Conservation (phyloP, 2,113 vertebrate genomes). For the Oriolus oriolus region DNA sequence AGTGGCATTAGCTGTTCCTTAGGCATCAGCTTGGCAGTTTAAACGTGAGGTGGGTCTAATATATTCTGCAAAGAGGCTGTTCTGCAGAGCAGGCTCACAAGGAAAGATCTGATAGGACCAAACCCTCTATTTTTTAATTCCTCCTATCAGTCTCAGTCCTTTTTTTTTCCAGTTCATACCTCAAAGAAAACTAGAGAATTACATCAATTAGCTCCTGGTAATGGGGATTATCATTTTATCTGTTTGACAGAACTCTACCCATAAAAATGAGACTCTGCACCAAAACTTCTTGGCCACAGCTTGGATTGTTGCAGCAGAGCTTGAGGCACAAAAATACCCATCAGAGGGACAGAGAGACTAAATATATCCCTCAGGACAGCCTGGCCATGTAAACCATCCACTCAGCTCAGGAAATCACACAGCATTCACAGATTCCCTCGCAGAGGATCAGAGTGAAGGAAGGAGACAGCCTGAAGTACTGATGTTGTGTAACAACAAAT, state of each 20-base stretch:
- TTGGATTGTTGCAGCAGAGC: not conserved
- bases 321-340: constrained; percentile 1
- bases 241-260: not conserved
- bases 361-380: not conserved
- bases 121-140: not conserved
- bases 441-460: not conserved
- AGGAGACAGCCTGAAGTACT: not conserved
- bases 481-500: not conserved
- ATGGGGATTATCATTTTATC: not conserved
- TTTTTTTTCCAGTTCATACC: constrained; percentile 21
- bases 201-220: constrained; percentile 27
- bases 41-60: not conserved
- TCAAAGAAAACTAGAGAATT: constrained; percentile 10
- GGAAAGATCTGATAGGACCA: not conserved
- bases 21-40: not conserved
- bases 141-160: not conserved
- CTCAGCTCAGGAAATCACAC: not conserved
- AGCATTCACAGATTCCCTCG: not conserved
- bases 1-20: not conserved
- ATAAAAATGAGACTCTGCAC: not conserved
- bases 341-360: not conserved
- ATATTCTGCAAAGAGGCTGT: not conserved
- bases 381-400: not conserved
- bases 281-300: not conserved
- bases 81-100: not conserved